Conservation (phyloP, 2,113 vertebrate genomes). For the Poicephalus meyeri region DNA sequence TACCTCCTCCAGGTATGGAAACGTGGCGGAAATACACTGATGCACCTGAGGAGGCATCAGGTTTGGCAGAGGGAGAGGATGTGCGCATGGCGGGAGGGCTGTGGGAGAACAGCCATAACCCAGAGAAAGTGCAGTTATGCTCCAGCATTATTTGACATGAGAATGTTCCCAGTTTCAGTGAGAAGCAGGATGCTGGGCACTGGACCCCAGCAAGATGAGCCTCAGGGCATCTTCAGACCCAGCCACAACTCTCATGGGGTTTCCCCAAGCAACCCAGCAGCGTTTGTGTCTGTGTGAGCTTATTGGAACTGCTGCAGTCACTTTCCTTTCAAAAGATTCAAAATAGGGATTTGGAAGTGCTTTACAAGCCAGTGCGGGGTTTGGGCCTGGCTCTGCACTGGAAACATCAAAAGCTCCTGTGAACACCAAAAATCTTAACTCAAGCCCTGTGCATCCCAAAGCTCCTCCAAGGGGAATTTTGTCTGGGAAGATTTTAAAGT, state of each 20-base stretch:
- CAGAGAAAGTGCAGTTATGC: neutral
- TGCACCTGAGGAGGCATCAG: too few species aligned
- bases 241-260: neutral
- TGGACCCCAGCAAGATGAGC: neutral
- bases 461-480: neutral
- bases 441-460: neutral
- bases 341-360: neutral
- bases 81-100: accelerated
- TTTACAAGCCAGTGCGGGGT: neutral
- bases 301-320: neutral
- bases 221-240: accelerated
- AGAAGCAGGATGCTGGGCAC: neutral
- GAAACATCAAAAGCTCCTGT: neutral
- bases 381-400: neutral
- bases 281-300: accelerated
- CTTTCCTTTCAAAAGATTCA: neutral
- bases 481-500: neutral
- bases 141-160: neutral
- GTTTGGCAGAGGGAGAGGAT: neutral
- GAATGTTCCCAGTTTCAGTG: neutral
- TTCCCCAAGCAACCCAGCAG: neutral
- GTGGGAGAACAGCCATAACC: neutral
- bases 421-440: neutral
- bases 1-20: constrained; percentile 85
- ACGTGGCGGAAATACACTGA: accelerated